Conservation (phyloP, 2,113 vertebrate genomes). For the Ondatra zibethicus region DNA sequence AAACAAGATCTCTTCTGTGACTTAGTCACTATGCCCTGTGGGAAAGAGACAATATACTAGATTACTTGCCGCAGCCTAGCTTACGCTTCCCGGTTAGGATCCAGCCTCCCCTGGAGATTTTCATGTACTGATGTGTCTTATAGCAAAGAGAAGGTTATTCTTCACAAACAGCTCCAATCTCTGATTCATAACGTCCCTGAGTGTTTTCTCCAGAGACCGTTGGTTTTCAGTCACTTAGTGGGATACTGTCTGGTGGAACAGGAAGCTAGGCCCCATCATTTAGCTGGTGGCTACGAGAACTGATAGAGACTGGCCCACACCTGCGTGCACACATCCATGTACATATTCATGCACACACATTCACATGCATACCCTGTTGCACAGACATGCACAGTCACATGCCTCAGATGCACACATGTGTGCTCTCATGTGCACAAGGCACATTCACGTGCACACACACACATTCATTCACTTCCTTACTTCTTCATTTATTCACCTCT, state of each 20-base stretch:
- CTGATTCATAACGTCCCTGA: constrained; percentile 9
- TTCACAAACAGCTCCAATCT: constrained; percentile 17
- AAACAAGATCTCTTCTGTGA: constrained; percentile 52
- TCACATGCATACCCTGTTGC: too few species aligned
- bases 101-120: not conserved
- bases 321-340: rapidly evolving
- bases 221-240: not conserved
- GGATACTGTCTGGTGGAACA: not conserved
- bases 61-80: not conserved
- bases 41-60: not conserved
- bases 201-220: not conserved
- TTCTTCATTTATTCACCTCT: not conserved
- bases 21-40: not conserved
- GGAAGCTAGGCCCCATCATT: not conserved
- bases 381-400: not conserved
- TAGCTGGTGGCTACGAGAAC: not conserved
- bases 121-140: not conserved
- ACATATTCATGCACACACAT: not conserved
- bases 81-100: constrained; percentile 35
- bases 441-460: not conserved
- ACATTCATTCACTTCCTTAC: not conserved
- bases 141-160: constrained; percentile 26
- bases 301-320: not conserved
- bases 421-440: too few species aligned
- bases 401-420: not conserved